Evolutionary conservation across 2,113 vertebrate genomes (phyloP), one percentile per base, ranked within the genome.

Genomic region (Melanotaenia duboulayi): DNA sequence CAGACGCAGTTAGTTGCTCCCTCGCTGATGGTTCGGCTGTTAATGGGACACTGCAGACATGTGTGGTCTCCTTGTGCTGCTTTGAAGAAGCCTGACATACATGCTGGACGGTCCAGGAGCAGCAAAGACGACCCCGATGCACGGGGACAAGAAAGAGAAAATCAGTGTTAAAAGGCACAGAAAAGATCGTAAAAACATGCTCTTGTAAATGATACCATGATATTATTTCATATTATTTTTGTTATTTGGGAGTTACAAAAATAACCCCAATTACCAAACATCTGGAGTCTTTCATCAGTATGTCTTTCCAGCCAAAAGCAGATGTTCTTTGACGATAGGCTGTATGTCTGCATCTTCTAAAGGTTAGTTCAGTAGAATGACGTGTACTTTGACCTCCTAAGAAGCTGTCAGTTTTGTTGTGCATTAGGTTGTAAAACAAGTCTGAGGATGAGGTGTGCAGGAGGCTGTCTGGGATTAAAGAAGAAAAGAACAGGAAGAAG

Each of bases 1-100:
- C 97, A 98, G 20, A 98, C 90, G 0, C 97, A 98, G 89, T 88
- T 98, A 0, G 95, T 97, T 60, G 96, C 96, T 10, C 96, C 97
- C 54, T 97, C 96, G 0, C 90, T 96, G 55, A 94, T 96, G 0
- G 97, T 98, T 58, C 95, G 90, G 90, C 97, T 98, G 90, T 97
- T 97, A 67, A 96, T 95, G 0, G 97, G 97, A 54, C 97, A 98
- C 80, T 96, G 95, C 14, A 94, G 79, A 16, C 97, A 99, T 7
- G 85, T 87, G 54, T 96, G 92, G 2, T 97, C 95, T n/a, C 97
- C 97, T 73, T 99, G 97, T 83, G 94, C 94, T 60, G 95, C 92
- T 84, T 98, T 99, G 90, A 97, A 98, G 24, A 89, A 97, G 24
- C 97, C 96, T 0, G 92, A 94, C 0, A 93, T 86, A 81, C 97